phyloP scores from a whole-genome alignment of 1,140 invertebrate species.

The Hylaeus anthracinus region DNA sequence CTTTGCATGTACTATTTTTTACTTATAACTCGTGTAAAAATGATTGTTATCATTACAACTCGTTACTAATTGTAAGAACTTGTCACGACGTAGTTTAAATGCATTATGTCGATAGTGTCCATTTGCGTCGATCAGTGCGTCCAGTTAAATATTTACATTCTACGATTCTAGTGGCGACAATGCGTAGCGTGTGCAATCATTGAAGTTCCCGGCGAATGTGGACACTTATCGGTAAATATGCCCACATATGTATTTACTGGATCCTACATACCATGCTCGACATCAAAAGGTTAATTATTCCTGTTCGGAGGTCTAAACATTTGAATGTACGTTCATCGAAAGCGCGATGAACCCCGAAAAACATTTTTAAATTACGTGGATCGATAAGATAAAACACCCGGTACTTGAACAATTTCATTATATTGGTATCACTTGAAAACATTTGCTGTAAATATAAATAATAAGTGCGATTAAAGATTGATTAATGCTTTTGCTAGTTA shows the following conservation, averaged over 20 bases:
- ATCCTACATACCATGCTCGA: neutral
- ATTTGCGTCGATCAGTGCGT: neutral
- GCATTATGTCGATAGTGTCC: neutral
- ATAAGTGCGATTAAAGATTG: too few relatives aligned
- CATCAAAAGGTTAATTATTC: neutral
- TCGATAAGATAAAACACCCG: too few relatives aligned
- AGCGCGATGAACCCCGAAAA: neutral
- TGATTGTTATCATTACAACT: neutral
- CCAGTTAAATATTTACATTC: slow-evolving; percentile 15
- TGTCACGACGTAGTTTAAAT: neutral
- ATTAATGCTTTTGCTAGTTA: too few relatives aligned
- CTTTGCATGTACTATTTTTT: too few relatives aligned
- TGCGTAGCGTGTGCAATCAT: neutral
- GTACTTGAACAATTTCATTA: too few relatives aligned
- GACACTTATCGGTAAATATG: slow-evolving; percentile 9
- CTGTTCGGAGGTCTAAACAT: neutral
- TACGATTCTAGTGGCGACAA: slow-evolving; percentile 1
- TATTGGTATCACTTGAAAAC: too few relatives aligned
- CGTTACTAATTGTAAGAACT: neutral
- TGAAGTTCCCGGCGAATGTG: neutral
- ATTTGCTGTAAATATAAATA: too few relatives aligned
- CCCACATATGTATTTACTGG: neutral
- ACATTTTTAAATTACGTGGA: neutral
- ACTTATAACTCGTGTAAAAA: neutral
- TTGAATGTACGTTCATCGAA: neutral